Evolutionary conservation across 2,888 invertebrate genomes (phyloP), one percentile per base, ranked within the genome.

Genomic region (Thera obeliscata): DNA sequence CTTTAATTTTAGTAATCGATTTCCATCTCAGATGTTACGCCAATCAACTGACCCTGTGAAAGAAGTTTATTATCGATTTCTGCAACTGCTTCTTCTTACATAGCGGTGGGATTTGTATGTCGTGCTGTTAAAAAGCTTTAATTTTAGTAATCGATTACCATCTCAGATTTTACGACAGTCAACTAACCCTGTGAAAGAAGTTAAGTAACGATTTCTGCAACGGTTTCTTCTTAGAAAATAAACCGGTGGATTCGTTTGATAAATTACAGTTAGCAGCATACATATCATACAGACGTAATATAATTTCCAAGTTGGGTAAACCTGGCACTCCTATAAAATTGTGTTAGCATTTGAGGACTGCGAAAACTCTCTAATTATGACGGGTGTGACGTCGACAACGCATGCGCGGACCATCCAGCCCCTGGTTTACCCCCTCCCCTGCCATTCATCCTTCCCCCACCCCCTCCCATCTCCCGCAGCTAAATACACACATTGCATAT

Each of bases 361-460:
- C 78, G 78, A 81, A 80, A 83, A 81, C 80, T 75, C 70, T 81
- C 74, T 81, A 82, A 87, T 84, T 83, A 81, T 82, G 80, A 77
- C 76, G 80, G 78, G 76, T 74, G 78, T 56, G 67, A 61, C 55
- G 12, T 35, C 2, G 38, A 3, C 52, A 54, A 71, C 86, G 85
- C 85, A 82, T 82, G 85, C 84, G 84, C 75, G 67, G 56, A 43
- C 56, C 41, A 33, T 69, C 66, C 73, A 71, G 69, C 70, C 72
- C 72, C 76, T 54, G 63, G 62, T 63, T 52, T 66, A 50, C 50
- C 55, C 59, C 55, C 69, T 22, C 72, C 75, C 52, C 52, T 52
- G 76, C 77, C 85, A 84, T 86, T 86, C 85, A 83, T 81, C 79
- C 81, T 81, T 76, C 78, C 74, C 74, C 76, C 69, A 69, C 66